phyloP scores from a whole-genome alignment of 2,113 vertebrate species.

The Orientallactaga bullata region DNA sequence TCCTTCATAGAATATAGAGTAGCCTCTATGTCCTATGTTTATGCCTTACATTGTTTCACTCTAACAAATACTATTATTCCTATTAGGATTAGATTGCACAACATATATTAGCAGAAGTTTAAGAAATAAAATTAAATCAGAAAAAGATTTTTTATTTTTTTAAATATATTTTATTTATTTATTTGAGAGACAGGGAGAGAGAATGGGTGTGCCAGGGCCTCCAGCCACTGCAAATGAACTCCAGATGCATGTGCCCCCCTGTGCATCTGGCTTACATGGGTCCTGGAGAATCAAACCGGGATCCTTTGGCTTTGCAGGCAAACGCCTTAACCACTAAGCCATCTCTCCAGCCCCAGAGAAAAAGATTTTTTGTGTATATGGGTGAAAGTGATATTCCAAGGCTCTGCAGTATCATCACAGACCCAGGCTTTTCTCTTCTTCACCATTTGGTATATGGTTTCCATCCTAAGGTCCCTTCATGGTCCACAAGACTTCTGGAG shows the following conservation, averaged over 20 bases:
- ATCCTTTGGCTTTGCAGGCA: too few species aligned
- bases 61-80: background rate
- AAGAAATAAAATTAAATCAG: conserved; percentile 37
- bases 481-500: conserved; percentile 65
- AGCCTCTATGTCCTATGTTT: conserved; percentile 7
- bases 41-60: conserved; percentile 17
- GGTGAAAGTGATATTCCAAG: background rate
- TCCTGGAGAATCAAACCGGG: too few species aligned
- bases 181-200: too few species aligned
- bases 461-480: conserved; percentile 47
- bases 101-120: background rate
- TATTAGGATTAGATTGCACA: background rate
- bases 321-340: too few species aligned
- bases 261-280: too few species aligned
- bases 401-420: background rate
- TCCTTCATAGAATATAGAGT: background rate
- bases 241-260: too few species aligned
- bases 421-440: conserved; percentile 11
- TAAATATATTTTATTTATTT: too few species aligned
- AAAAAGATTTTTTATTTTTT: background rate
- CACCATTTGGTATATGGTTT: conserved; percentile 58
- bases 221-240: too few species aligned
- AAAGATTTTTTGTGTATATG: background rate
- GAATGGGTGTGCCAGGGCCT: too few species aligned
- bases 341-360: too few species aligned